Conservation (phyloP, 2,113 vertebrate species). For the Piprites chloris region DNA sequence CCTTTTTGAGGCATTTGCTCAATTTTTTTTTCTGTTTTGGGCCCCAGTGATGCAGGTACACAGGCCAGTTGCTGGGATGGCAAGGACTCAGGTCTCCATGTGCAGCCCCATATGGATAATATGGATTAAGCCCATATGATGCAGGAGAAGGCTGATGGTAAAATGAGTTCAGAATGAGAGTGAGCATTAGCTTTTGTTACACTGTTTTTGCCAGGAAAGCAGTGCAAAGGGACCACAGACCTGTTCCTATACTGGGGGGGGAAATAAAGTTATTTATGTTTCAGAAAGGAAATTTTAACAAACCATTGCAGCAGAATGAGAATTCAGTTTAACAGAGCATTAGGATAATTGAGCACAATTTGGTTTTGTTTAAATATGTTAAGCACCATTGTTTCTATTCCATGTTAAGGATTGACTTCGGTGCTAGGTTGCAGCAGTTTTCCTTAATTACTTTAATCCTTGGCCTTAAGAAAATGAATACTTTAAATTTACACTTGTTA, state of each 20-base stretch:
- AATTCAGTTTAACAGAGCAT: not conserved
- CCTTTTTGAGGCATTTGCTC: not conserved
- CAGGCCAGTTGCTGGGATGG: not conserved
- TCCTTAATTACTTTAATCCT: conserved; percentile 49
- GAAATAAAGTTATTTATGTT: not conserved
- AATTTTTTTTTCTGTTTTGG: not conserved
- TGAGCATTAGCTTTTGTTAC: not conserved
- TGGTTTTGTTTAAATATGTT: conserved; percentile 39
- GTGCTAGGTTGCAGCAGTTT: conserved; percentile 18
- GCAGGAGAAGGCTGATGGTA: not conserved
- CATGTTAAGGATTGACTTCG: conserved; percentile 12
- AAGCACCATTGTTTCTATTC: conserved; percentile 39
- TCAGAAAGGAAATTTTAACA: not conserved
- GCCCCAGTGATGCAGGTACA: not conserved
- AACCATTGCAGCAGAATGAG: not conserved
- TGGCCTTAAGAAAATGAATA: conserved; percentile 54
- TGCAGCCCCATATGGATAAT: not conserved
- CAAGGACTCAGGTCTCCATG: not conserved
- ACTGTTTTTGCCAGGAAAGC: not conserved
- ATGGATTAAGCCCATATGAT: fast-evolving
- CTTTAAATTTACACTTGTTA: conserved; percentile 67
- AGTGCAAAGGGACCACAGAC: not conserved
- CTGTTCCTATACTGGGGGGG: not conserved
- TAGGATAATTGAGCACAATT: conserved; percentile 32
- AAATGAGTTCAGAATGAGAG: not conserved